Percentiles rank a stretch among this genome's conserved stretches.
phyloP scores from a whole-genome alignment of 2,888 invertebrate species.

The Bombyx huttoni region DNA sequence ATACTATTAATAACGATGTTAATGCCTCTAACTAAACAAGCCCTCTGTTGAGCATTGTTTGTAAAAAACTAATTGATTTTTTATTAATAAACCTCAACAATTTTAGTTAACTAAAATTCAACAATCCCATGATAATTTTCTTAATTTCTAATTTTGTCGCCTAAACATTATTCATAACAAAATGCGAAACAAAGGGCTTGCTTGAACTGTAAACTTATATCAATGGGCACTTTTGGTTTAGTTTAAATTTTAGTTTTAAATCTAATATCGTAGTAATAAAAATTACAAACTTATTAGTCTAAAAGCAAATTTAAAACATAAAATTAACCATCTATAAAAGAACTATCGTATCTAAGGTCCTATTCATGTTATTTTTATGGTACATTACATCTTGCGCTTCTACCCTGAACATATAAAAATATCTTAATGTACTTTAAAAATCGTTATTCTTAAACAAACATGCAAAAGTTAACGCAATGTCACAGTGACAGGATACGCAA shows the following conservation, averaged over 20 bases:
- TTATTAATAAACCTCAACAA: constrained; percentile 64
- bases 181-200: constrained; percentile 64
- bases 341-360: constrained; percentile 66
- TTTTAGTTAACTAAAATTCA: constrained; percentile 68
- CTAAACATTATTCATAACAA: constrained; percentile 66
- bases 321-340: constrained; percentile 65
- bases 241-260: constrained; percentile 68
- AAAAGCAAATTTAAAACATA: constrained; percentile 66
- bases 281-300: constrained; percentile 66
- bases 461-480: constrained; percentile 13
- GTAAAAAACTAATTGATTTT: constrained; percentile 53
- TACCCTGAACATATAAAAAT: constrained; percentile 69
- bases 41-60: constrained; percentile 56
- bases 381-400: constrained; percentile 39
- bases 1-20: constrained; percentile 66
- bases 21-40: constrained; percentile 67
- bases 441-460: constrained; percentile 37
- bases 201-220: constrained; percentile 66
- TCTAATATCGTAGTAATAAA: constrained; percentile 66
- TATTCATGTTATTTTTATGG: constrained; percentile 60
- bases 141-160: constrained; percentile 67
- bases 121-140: constrained; percentile 63
- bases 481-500: constrained; percentile 7
- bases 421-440: constrained; percentile 65
- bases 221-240: constrained; percentile 75